Percentiles rank a stretch among this genome's conserved stretches.
Conservation (phyloP, 2,888 invertebrate genomes). For the Cheilosia impressa region DNA sequence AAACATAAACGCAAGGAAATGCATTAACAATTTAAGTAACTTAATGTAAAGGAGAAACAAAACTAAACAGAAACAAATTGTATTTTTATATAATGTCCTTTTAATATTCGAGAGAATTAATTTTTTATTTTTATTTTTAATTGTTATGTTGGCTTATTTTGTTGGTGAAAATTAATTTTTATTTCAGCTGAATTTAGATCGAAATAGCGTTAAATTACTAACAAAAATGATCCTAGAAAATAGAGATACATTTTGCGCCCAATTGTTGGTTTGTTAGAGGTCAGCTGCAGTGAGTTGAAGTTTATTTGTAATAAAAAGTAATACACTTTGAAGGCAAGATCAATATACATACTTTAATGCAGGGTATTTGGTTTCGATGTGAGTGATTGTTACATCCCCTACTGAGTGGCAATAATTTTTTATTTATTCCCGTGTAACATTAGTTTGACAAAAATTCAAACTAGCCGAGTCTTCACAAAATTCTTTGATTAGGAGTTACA, state of each 20-base stretch:
- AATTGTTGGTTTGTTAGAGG: constrained; percentile 3
- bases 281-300: constrained; percentile 29
- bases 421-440: too few species aligned
- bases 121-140: constrained; percentile 8
- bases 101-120: constrained; percentile 17
- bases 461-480: too few species aligned
- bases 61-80: constrained; percentile 43
- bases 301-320: not conserved
- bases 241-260: constrained; percentile 1
- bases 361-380: too few species aligned
- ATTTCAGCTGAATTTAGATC: constrained; percentile 3
- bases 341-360: too few species aligned
- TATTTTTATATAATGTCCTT: constrained; percentile 55
- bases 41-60: constrained; percentile 35
- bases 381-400: too few species aligned
- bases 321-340: too few species aligned
- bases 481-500: too few species aligned
- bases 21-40: constrained; percentile 48
- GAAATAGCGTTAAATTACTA: constrained; percentile 21
- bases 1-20: constrained; percentile 53
- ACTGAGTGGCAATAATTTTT: too few species aligned
- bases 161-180: not conserved
- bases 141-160: constrained; percentile 9
- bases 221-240: constrained; percentile 1
- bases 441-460: too few species aligned